Evolutionary conservation across 1,140 invertebrate genomes (phyloP).

Genomic region (Drosophila melanogaster): DNA sequence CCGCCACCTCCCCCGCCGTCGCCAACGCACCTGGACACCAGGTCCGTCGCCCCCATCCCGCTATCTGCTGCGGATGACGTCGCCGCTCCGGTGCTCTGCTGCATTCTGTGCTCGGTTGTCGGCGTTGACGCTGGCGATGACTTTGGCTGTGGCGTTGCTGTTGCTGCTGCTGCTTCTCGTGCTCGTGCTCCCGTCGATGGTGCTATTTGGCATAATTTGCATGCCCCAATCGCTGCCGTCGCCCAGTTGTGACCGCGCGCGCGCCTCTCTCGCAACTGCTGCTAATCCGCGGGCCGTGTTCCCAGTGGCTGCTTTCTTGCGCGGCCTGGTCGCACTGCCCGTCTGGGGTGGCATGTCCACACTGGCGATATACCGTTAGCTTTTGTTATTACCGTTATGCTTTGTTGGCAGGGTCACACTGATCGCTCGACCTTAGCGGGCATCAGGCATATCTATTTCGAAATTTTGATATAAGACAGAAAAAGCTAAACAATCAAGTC

Average conservation of each 20-base stretch:
- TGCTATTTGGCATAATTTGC: constrained; percentile 72
- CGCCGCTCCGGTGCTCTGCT: constrained; percentile 28
- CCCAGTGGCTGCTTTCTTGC: constrained; percentile 4
- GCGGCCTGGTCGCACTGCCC: constrained; percentile 7
- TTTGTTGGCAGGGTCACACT: not conserved
- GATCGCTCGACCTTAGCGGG: not conserved
- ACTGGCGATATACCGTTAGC: not conserved
- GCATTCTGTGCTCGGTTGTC: constrained; percentile 38
- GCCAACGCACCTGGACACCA: constrained; percentile 2
- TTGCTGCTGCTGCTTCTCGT: constrained; percentile 30
- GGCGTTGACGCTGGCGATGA: constrained; percentile 26
- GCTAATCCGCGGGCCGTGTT: not conserved
- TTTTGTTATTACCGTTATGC: not conserved
- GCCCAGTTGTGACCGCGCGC: constrained; percentile 59
- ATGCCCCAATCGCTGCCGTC: constrained; percentile 60
- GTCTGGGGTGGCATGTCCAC: not conserved
- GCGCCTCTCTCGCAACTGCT: constrained; percentile 52
- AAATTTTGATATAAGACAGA: not conserved
- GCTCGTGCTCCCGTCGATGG: constrained; percentile 57
- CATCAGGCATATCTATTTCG: not conserved
- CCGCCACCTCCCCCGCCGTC: constrained; percentile 17
- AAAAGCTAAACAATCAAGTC: too few species aligned
- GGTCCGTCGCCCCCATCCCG: constrained; percentile 19
- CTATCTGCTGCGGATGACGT: constrained; percentile 35
- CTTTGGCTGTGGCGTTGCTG: constrained; percentile 24